These are phyloP conservation scores for Penaeus japonicus DNA, from an alignment of 1,140 invertebrate species.

Conservation along the genomic window DNA sequence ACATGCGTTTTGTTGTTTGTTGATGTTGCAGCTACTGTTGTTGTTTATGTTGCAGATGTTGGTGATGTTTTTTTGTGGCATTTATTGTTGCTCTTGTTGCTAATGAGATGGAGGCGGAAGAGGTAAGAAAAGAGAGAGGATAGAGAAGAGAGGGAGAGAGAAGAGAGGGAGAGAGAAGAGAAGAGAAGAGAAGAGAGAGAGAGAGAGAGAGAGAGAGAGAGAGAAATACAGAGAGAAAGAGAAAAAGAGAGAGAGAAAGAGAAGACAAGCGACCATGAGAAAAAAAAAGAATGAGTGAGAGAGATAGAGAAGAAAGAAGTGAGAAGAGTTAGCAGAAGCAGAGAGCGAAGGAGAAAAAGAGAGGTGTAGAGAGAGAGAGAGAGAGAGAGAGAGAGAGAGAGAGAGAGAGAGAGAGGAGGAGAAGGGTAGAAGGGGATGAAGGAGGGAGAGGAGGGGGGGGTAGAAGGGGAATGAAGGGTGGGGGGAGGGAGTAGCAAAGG, in stretches of 20 bases:
- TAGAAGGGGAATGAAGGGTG: not conserved
- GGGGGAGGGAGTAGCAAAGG: not conserved
- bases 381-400: not conserved
- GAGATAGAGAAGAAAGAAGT: too few relatives aligned
- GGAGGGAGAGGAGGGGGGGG: not conserved
- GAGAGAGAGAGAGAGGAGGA: not conserved
- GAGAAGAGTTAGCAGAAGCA: too few relatives aligned
- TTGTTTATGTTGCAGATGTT: too few relatives aligned
- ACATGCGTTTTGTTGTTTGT: too few relatives aligned
- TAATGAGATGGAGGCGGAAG: not conserved
- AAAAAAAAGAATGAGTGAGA: too few relatives aligned
- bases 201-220: not conserved
- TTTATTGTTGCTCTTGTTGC: too few relatives aligned
- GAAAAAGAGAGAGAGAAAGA: too few relatives aligned
- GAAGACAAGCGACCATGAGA: too few relatives aligned
- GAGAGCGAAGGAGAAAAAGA: not conserved
- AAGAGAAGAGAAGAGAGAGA: not conserved
- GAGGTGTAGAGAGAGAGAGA: not conserved
- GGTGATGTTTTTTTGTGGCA: too few relatives aligned
- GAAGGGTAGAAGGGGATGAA: not conserved
- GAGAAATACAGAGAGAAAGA: not conserved
- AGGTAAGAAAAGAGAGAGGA: not conserved
- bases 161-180: not conserved
- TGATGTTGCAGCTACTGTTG: too few relatives aligned
- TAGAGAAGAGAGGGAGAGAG: not conserved